Conservation (phyloP, 2,888 invertebrate species). For the Macrostomum cliftonense region DNA sequence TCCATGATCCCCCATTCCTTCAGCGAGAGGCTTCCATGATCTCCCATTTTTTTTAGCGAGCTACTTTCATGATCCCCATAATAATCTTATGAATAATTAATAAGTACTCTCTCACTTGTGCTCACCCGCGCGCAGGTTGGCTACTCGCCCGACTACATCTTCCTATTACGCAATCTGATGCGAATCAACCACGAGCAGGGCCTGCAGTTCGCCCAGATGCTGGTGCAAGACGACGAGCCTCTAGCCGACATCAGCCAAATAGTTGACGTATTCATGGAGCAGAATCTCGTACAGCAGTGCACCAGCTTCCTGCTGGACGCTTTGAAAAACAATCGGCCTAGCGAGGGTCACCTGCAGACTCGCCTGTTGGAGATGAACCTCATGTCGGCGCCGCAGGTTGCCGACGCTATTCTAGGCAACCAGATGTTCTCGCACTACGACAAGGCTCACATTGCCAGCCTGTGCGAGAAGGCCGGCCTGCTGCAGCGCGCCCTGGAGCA, state of each 20-base stretch:
- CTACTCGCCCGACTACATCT: slow-evolving; percentile 91
- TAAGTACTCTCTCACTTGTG: too few relatives aligned
- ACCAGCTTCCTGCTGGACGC: slow-evolving; percentile 93
- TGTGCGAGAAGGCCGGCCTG: slow-evolving; percentile 95
- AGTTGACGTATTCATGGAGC: slow-evolving; percentile 98
- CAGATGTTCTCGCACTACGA: slow-evolving; percentile 99
- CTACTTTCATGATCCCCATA: too few relatives aligned
- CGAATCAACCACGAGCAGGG: slow-evolving; percentile 91
- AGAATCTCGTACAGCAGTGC: slow-evolving; percentile 94
- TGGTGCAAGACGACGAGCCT: slow-evolving; percentile 86
- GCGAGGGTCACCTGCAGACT: slow-evolving; percentile 88
- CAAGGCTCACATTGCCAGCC: slow-evolving; percentile 85
- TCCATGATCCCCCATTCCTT: too few relatives aligned
- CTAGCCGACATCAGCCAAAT: slow-evolving; percentile 82
- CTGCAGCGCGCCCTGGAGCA: slow-evolving; percentile 83
- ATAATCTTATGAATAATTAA: too few relatives aligned
- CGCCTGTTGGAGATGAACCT: slow-evolving; percentile 93
- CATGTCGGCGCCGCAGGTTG: slow-evolving; percentile 93
- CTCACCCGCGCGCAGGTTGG: too few relatives aligned
- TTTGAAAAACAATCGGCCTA: slow-evolving; percentile 82
- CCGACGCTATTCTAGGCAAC: slow-evolving; percentile 93
- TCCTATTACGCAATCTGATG: slow-evolving; percentile 82
- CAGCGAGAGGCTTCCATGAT: too few relatives aligned
- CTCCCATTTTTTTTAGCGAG: too few relatives aligned
- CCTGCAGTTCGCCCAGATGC: slow-evolving; percentile 49